Conservation (phyloP, 2,888 invertebrate genomes). For the Platycheirus albimanus region DNA sequence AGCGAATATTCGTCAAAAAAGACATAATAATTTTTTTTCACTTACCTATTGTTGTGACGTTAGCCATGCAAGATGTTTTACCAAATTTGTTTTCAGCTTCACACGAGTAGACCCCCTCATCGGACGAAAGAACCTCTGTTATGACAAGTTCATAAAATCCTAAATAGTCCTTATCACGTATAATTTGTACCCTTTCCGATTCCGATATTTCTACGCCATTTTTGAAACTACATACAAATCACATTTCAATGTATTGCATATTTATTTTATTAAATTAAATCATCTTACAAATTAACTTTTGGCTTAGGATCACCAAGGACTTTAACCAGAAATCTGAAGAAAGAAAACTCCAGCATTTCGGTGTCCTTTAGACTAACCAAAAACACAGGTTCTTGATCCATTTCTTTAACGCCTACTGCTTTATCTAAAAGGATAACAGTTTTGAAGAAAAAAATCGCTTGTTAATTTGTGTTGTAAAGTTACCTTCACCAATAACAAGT, state of each 20-base stretch:
- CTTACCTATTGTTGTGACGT: constrained; percentile 90
- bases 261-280: constrained; percentile 87
- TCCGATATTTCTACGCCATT: constrained; percentile 89
- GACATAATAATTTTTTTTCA: neutral
- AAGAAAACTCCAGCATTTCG: constrained; percentile 93
- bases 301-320: constrained; percentile 95
- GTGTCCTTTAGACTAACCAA: constrained; percentile 93
- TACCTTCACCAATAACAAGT: constrained; percentile 92
- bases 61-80: constrained; percentile 89
- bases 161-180: constrained; percentile 89
- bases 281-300: constrained; percentile 92
- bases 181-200: constrained; percentile 87
- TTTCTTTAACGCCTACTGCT: constrained; percentile 88
- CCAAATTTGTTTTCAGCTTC: constrained; percentile 92
- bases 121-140: constrained; percentile 89
- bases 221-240: constrained; percentile 88
- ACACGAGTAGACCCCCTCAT: constrained; percentile 93
- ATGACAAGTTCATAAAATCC: constrained; percentile 95
- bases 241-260: neutral
- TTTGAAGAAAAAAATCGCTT: neutral
- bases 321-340: constrained; percentile 93
- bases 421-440: constrained; percentile 70
- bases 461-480: constrained; percentile 81
- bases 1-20: constrained; percentile 5
- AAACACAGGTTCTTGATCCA: constrained; percentile 92